Evolutionary conservation across 1,140 invertebrate species (phyloP), one percentile per base, ranked within the genome.

Genomic region (Thaumatotibia leucotreta): DNA sequence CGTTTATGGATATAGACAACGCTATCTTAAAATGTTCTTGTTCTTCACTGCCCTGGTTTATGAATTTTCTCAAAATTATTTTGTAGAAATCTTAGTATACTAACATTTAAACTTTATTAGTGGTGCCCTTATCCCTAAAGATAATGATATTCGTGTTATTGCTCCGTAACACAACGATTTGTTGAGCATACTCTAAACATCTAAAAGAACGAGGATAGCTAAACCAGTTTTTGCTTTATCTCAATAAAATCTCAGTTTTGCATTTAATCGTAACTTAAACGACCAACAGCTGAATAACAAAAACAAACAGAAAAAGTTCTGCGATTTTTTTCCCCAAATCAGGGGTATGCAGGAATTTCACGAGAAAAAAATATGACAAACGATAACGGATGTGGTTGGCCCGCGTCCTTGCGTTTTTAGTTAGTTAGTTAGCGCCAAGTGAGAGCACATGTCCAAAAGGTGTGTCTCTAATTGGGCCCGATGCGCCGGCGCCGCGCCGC

Each of bases 401-500:
- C 73, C 72, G 66, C 74, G 79, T 82, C 80, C 75, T 75, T 75
- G 67, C 67, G 69, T 80, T 84, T 83, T 83, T 75, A 72, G 73
- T 77, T 73, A 45, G 78, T 81, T 82, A 82, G 83, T 84, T 83
- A 83, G 83, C 78, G 78, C 78, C 71, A 76, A 74, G 75, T 70
- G 74, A 76, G 79, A 82, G 81, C 86, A 90, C 84, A 83, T 90
- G 86, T 84, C 82, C 81, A 82, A 89, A 89, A 89, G 87, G 87
- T 89, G 87, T 88, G 84, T 79, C 77, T 82, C 86, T 90, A 90
- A 90, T 90, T 90, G 88, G 86, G 84, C 80, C 74, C 74, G 76
- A 69, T 73, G 66, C 70, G 66, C 64, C 66, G 68, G 69, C 79
- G 80, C 81, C 85, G 79, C 65, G 52, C 68, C 72, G 64, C 74